Base-by-base conservation (phyloP, 1,140 invertebrate species). In the Halictus rubicundus region DNA sequence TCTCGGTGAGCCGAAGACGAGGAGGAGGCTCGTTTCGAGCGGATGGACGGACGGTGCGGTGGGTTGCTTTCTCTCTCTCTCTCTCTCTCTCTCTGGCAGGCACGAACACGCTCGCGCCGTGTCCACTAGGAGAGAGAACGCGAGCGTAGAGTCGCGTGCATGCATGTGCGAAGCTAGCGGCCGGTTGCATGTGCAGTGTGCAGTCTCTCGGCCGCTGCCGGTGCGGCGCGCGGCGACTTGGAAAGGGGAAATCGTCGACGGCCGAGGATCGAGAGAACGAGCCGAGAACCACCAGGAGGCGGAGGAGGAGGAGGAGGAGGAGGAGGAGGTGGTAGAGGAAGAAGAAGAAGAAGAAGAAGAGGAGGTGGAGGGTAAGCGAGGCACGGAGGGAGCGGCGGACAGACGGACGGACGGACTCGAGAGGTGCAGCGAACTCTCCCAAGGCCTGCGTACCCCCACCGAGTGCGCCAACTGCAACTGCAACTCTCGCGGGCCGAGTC, bases 371-470 rank as follows among this genome's bases (percentile, higher is more conserved):
- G 65, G 49, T 61, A 63, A 32, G 63, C 57, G 16, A 80, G 77
- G 61, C 68, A 60, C 65, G 46, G 69, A 27, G 19, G 57, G 73
- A 32, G 81, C 80, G 78, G 79, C 42, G 82, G 68, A 84, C 68
- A 84, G 90, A 87, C 85, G 87, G 72, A 84, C 76, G 89, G 88
- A 90, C 86, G 91, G 88, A 90, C 89, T 89, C 81, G 68, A 80
- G 91, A 91, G 92, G 92, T 92, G 92, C 92, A 93, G 90, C 92
- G 92, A 93, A 93, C 92, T 93, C 92, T 93, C 90, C 89, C 91
- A 92, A 93, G 92, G 92, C 89, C 91, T 89, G 83, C 83, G 60
- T 87, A 82, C 69, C 83, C 77, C 87, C 86, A 80, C 79, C 81
- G 59, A 70, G 71, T 76, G 59, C 64, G 81, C 82, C 5, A 80